Base-by-base conservation (phyloP, 37 sponge, comb jelly and placozoan species). In the Ianthella basta region DNA sequence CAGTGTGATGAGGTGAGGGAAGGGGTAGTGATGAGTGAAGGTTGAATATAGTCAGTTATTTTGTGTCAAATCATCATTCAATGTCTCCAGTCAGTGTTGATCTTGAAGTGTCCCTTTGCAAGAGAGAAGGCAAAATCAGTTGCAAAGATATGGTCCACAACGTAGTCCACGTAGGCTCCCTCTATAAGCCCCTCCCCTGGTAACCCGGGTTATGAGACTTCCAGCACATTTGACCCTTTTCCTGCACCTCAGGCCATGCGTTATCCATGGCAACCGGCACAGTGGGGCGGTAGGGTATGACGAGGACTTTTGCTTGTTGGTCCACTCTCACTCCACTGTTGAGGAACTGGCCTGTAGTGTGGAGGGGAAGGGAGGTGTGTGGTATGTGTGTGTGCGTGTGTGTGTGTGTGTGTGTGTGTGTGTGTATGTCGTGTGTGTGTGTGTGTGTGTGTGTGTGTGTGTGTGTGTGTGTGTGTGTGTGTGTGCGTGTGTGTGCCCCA, bases 201-300 rank as follows among this genome's bases (percentile, higher is more conserved):
- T 83, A 88, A 23, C 88, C 88, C 25, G 88, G 88, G 53, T 82
- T 88, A 79, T 78, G 83, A 79, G 88, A 75, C 14, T 50, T 56
- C 88, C 88, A 88, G 84, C 88, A 88, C 67, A 34, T n/a, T 86
- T 81, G 81, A 5, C 20, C 36, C 73, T 72, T 72, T 20, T 72
- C 40, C 75, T 88, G 83, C 74, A 88, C 33, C 55, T 75, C 88
- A 12, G 73, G 73, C 14, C 30, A 10, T 13, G 37, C 10, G 20
- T 15, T 19, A 37, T 72, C 19, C 39, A 33, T 12, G 37, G 37
- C 30, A 20, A 72, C 73, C 30, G 40, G 37, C 83, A 88, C 56
- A 78, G 55, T 16, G 78, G 84, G 34, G 16, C 73, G 40, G 19
- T 19, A 37, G 60, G 82, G 56, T 75, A 73, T 59, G 61, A 70